A percentile compares a stretch with the other conserved stretches of the same genome.
These are phyloP conservation scores for Spisula solida DNA, from an alignment of 2,888 invertebrate species.

Conservation along the genomic window DNA sequence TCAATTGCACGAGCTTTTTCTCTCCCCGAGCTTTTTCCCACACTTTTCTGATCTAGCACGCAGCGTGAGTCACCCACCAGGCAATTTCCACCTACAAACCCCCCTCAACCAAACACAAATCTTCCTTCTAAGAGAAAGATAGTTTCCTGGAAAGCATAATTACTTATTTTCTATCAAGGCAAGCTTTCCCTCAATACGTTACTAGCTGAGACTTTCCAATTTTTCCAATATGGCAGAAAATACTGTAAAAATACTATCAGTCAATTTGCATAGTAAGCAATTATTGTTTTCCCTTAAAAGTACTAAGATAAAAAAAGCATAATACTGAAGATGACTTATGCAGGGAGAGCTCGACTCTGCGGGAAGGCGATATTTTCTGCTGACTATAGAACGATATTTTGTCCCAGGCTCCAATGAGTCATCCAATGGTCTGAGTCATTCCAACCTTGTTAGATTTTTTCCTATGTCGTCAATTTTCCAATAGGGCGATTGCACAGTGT, in stretches of 20 bases:
- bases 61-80: slow-evolving; percentile 38
- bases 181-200: background rate
- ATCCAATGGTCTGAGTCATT: slow-evolving; percentile 30
- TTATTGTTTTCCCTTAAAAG: slow-evolving; percentile 29
- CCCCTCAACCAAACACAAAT: slow-evolving; percentile 24
- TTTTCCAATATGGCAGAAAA: slow-evolving; percentile 44
- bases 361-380: slow-evolving; percentile 42
- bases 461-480: slow-evolving; percentile 53
- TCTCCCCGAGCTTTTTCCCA: slow-evolving; percentile 31
- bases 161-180: background rate
- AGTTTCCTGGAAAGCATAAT: background rate
- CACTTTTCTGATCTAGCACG: slow-evolving; percentile 20
- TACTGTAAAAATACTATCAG: slow-evolving; percentile 6
- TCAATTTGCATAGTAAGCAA: slow-evolving; percentile 39
- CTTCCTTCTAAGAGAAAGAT: slow-evolving; percentile 5
- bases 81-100: slow-evolving; percentile 44
- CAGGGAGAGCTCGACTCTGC: slow-evolving; percentile 37
- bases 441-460: slow-evolving; percentile 50
- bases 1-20: slow-evolving; percentile 41
- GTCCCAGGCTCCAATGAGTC: slow-evolving; percentile 41
- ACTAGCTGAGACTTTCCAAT: slow-evolving; percentile 14
- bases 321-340: slow-evolving; percentile 41
- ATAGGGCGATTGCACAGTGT: slow-evolving; percentile 44
- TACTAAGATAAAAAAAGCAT: slow-evolving; percentile 15
- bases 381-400: slow-evolving; percentile 39